phyloP scores from a whole-genome alignment of 2,888 invertebrate genomes.

The Cheilosia variabilis region DNA sequence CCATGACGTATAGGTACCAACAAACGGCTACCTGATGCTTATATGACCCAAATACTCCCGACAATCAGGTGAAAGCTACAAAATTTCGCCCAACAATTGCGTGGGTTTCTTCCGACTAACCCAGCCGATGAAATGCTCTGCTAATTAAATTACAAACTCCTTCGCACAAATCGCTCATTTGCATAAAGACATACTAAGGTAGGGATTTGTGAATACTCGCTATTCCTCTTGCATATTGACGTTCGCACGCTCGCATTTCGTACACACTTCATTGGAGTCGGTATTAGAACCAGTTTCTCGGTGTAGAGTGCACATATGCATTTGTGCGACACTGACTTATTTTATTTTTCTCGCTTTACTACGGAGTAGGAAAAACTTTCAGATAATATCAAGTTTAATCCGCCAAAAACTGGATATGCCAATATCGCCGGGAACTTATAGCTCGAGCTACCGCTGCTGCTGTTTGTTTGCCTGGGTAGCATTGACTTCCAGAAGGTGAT shows the following conservation, averaged over 20 bases:
- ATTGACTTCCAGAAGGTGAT: conserved; percentile 31
- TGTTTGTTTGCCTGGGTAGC: not conserved
- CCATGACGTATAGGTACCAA: too few species aligned
- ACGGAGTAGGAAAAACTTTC: conserved; percentile 65
- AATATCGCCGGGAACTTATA: conserved; percentile 7
- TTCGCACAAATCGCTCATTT: not conserved
- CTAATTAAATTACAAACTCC: conserved; percentile 2
- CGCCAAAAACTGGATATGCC: conserved; percentile 61
- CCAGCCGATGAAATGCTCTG: not conserved
- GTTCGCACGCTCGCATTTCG: not conserved
- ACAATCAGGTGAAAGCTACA: not conserved
- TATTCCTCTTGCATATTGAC: not conserved
- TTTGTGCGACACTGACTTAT: conserved; percentile 42
- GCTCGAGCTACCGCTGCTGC: not conserved
- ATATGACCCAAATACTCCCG: too few species aligned
- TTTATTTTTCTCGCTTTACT: conserved; percentile 6
- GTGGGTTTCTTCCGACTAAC: too few species aligned
- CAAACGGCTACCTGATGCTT: too few species aligned
- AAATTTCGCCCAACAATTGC: not conserved
- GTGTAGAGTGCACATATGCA: conserved; percentile 22
- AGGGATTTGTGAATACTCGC: not conserved
- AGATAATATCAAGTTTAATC: conserved; percentile 68
- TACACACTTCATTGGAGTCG: conserved; percentile 8
- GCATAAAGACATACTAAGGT: not conserved
- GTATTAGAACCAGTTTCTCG: conserved; percentile 33